Base-by-base conservation (phyloP, 2,113 vertebrate genomes). In the Baryphthengus martii region DNA sequence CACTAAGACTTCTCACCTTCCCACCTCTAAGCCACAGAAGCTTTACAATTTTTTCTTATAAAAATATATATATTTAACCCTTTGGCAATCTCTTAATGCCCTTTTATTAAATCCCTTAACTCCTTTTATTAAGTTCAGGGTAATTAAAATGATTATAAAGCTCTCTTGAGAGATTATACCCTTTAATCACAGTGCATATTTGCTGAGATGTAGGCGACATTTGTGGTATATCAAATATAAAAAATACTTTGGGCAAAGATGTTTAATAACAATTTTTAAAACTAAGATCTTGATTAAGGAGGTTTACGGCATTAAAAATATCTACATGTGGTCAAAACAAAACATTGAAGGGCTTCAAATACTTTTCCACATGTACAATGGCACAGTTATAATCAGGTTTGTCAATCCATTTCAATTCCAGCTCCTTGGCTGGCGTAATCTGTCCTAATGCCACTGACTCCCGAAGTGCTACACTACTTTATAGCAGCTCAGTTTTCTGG, bases 41-140 rank as follows among this genome's bases (percentile, higher is more conserved):
- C 89, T 94, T 96, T 95, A 88, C 77, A 82, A 83, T 90, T 94
- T 95, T 95, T 97, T 92, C 83, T 95, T 95, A 93, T 61, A 97
- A 95, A 97, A 87, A 97, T 85, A 96, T 90, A 95, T 95, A 94
- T 91, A 88, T 96, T 85, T 96, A 96, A 96, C 96, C 95, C 94
- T 96, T 96, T 96, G 96, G 93, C 96, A 94, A 95, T 95, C 94
- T 96, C 89, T 96, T 97, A 97, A 97, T 96, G 91, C 91, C 94
- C 88, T 97, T 94, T 95, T 96, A 97, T 96, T 97, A 96, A 96
- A 97, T 88, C 89, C 24, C 67, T 94, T 95, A 96, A 96, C 78
- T 95, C 94, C 91, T 85, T 94, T 96, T 94, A 96, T 96, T 95
- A 96, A 96, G 75, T 83, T 90, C 47, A 88, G 88, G 78, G 85